These are phyloP conservation scores for Centropus unirufus DNA, from an alignment of 2,113 vertebrate species.

Conservation along the genomic window DNA sequence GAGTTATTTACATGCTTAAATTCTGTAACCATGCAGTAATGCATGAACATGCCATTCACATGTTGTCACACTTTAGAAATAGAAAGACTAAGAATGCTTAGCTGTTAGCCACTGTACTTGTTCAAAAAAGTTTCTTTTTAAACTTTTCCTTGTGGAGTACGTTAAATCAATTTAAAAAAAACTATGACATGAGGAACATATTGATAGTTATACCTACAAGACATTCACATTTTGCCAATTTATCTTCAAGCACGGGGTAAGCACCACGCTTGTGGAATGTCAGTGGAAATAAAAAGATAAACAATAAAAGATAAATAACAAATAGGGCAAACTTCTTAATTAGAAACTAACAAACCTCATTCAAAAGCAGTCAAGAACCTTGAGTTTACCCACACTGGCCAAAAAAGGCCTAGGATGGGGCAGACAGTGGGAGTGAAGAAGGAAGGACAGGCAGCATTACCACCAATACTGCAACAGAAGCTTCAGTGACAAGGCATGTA, in stretches of 20 bases:
- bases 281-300: background rate
- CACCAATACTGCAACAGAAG: background rate
- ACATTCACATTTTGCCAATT: background rate
- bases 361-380: background rate
- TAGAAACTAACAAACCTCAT: background rate
- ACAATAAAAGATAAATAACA: background rate
- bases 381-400: background rate
- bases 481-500: background rate
- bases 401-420: background rate
- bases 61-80: slow-evolving; percentile 23
- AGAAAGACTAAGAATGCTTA: background rate
- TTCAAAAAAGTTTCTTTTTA: background rate
- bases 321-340: background rate
- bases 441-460: background rate
- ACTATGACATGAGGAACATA: background rate
- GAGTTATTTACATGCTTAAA: background rate
- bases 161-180: background rate
- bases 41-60: slow-evolving; percentile 43
- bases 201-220: background rate
- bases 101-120: background rate
- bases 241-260: background rate
- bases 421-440: background rate
- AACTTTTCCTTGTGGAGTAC: background rate
- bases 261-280: background rate
- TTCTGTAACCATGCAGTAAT: slow-evolving; percentile 8